A percentile compares a stretch with the other conserved stretches of the same genome.
phyloP scores from a whole-genome alignment of 92 coral and sea anemone genomes.

The Parazoanthus darwini region DNA sequence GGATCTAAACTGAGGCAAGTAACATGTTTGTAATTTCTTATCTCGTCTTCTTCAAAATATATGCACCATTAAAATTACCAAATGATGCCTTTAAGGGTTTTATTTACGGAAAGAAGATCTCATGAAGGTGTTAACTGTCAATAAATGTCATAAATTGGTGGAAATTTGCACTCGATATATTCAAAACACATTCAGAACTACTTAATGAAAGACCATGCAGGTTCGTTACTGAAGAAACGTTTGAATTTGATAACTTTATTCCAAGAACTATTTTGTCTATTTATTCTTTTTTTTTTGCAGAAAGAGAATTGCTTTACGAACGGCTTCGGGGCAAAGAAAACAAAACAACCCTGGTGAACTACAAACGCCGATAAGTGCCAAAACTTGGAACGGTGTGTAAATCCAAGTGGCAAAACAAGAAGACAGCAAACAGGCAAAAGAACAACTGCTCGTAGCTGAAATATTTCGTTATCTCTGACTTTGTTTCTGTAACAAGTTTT shows the following conservation, averaged over 20 bases:
- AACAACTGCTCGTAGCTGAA: not conserved
- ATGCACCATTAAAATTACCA: slow-evolving; percentile 1
- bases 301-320: not conserved
- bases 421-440: not conserved
- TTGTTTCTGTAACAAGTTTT: too few relatives aligned
- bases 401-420: not conserved
- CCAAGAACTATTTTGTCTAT: not conserved
- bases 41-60: not conserved
- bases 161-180: too few relatives aligned
- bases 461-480: not conserved
- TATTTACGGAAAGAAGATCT: slow-evolving; percentile 16
- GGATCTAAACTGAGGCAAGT: not conserved
- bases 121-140: not conserved
- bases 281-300: not conserved
- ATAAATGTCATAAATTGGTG: not conserved
- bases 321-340: not conserved
- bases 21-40: not conserved
- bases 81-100: not conserved
- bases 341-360: not conserved
- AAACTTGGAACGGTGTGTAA: not conserved
- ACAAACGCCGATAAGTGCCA: not conserved
- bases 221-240: not conserved
- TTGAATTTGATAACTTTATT: not conserved
- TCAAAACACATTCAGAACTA: not conserved
- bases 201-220: not conserved